phyloP scores from a whole-genome alignment of 2,113 vertebrate genomes.

The Ptyas mucosa region DNA sequence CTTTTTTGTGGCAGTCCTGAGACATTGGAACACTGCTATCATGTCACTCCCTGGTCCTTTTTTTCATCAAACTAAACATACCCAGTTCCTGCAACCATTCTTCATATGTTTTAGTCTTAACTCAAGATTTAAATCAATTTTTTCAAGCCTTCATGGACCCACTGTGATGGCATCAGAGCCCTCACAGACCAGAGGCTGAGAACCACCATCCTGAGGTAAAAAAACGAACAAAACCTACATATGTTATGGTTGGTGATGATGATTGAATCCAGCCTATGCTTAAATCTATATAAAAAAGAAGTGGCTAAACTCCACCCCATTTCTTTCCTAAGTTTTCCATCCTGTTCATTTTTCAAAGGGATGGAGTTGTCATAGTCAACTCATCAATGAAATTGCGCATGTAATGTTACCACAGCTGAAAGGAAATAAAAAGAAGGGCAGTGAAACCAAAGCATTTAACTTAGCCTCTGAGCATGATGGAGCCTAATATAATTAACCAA shows the following conservation, averaged over 20 bases:
- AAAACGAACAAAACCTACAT: neutral
- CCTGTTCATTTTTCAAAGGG: conserved; percentile 22
- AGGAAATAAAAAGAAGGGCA: conserved; percentile 30
- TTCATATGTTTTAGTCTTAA: neutral
- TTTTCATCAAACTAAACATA: too few species aligned
- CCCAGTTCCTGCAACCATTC: too few species aligned
- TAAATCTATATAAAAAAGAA: conserved; percentile 1
- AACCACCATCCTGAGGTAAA: neutral
- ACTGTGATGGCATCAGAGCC: neutral
- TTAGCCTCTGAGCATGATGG: conserved; percentile 70
- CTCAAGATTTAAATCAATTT: neutral
- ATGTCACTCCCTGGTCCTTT: too few species aligned
- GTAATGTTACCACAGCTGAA: conserved; percentile 36
- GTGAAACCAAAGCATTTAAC: conserved; percentile 61
- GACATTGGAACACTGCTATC: too few species aligned
- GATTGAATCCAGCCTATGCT: neutral
- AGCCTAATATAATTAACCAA: conserved; percentile 76
- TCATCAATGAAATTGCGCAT: conserved; percentile 51
- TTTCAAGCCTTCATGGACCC: neutral
- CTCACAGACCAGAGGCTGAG: too few species aligned
- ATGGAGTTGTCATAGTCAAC: conserved; percentile 34
- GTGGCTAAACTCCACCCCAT: conserved; percentile 35
- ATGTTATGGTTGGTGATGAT: neutral
- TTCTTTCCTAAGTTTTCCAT: neutral
- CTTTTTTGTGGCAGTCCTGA: too few species aligned